Evolutionary conservation across 1,140 invertebrate genomes (phyloP).

Genomic region (Solenopsis invicta): DNA sequence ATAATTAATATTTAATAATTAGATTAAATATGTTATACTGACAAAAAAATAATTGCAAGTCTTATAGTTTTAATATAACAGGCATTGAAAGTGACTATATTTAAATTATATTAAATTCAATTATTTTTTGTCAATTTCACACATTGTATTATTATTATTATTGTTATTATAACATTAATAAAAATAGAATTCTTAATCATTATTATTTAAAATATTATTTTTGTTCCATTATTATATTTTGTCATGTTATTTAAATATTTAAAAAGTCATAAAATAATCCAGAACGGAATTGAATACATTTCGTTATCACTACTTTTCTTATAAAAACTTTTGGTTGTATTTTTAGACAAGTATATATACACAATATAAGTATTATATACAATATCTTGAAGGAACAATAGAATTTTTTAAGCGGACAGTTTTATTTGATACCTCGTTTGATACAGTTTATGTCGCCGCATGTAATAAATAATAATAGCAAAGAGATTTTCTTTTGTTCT

Average conservation of each 20-base stretch:
- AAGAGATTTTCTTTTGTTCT: background rate
- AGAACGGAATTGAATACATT: background rate
- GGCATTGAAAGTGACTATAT: too few species aligned
- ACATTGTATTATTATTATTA: too few species aligned
- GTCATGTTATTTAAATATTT: background rate
- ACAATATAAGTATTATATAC: background rate
- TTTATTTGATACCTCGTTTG: background rate
- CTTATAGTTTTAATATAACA: too few species aligned
- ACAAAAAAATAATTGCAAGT: too few species aligned
- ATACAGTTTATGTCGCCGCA: background rate
- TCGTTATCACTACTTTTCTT: background rate
- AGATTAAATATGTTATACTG: too few species aligned
- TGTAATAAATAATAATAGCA: background rate
- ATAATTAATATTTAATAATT: too few species aligned
- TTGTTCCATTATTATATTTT: background rate
- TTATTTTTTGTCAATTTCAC: too few species aligned
- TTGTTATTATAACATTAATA: too few species aligned
- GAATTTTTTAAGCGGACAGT: background rate
- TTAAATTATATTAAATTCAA: too few species aligned
- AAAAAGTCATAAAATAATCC: background rate
- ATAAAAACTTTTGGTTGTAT: background rate
- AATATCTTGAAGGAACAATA: background rate
- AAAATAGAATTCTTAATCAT: too few species aligned
- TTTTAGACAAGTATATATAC: background rate
- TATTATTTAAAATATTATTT: background rate